Percentiles rank a stretch among this genome's conserved stretches.
These are phyloP conservation scores for Callipepla californica DNA, from an alignment of 2,113 vertebrate genomes.

Conservation along the genomic window DNA sequence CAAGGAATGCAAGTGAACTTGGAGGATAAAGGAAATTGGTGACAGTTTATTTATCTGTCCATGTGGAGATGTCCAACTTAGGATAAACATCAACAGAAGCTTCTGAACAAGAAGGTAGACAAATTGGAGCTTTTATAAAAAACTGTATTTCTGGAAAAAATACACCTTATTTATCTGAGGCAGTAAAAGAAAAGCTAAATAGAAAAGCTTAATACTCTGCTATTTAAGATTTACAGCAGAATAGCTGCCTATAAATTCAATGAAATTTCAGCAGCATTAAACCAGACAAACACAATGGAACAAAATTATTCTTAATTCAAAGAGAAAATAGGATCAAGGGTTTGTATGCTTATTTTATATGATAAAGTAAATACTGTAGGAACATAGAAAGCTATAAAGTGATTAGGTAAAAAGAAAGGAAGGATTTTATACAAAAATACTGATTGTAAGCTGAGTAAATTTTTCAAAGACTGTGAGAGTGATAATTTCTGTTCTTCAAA, in stretches of 20 bases:
- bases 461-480: neutral
- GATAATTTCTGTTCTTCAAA: constrained; percentile 13
- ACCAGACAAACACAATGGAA: neutral
- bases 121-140: neutral
- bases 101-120: constrained; percentile 2
- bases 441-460: neutral
- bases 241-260: neutral
- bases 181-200: constrained; percentile 33
- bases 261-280: constrained; percentile 16
- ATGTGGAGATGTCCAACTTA: neutral
- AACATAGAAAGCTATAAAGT: neutral
- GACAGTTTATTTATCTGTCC: neutral
- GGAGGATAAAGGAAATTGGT: neutral
- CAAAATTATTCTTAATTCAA: constrained; percentile 15
- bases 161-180: constrained; percentile 7
- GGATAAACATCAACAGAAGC: constrained; percentile 2
- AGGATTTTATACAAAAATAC: neutral
- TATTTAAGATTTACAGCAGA: constrained; percentile 3
- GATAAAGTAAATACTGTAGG: neutral
- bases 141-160: neutral
- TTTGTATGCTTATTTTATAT: constrained; percentile 8
- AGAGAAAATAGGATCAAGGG: neutral
- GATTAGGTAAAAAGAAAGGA: neutral
- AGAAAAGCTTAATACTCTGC: constrained; percentile 8
- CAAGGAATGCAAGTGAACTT: neutral